A percentile compares a stretch with the other conserved stretches of the same genome.
phyloP scores from a whole-genome alignment of 2,888 invertebrate genomes.

The Ptilodon capucinus region DNA sequence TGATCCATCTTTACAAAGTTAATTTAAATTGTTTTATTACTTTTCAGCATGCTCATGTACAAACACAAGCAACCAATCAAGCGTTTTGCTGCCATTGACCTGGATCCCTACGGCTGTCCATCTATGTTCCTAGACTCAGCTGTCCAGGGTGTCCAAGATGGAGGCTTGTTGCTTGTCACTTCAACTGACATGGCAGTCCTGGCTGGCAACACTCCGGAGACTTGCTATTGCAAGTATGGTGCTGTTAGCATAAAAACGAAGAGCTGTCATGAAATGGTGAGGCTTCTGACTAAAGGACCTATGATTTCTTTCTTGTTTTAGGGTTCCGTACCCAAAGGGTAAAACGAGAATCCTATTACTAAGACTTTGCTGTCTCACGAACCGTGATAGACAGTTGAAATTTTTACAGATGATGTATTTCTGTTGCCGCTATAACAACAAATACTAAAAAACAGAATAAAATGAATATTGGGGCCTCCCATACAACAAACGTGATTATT shows the following conservation, averaged over 20 bases:
- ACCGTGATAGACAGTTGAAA: no score
- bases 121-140: slow-evolving; percentile 95
- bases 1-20: background rate
- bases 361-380: no score
- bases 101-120: slow-evolving; percentile 99
- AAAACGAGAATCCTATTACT: no score
- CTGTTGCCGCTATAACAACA: no score
- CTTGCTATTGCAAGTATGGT: slow-evolving; percentile 97
- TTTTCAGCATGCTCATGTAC: slow-evolving; percentile 92
- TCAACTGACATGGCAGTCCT: slow-evolving; percentile 98
- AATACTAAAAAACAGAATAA: no score
- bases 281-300: no score
- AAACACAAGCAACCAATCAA: slow-evolving; percentile 84
- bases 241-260: slow-evolving; percentile 92
- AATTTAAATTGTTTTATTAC: background rate
- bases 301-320: no score
- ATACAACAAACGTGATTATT: no score
- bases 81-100: slow-evolving; percentile 94
- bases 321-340: no score
- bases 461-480: no score
- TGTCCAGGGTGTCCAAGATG: slow-evolving; percentile 89
- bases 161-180: slow-evolving; percentile 95
- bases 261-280: slow-evolving; percentile 97
- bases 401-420: no score
- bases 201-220: slow-evolving; percentile 97